Percentiles rank a stretch among this genome's conserved stretches.
phyloP scores from a whole-genome alignment of 2,888 invertebrate species.

The Serrognathus titanus region DNA sequence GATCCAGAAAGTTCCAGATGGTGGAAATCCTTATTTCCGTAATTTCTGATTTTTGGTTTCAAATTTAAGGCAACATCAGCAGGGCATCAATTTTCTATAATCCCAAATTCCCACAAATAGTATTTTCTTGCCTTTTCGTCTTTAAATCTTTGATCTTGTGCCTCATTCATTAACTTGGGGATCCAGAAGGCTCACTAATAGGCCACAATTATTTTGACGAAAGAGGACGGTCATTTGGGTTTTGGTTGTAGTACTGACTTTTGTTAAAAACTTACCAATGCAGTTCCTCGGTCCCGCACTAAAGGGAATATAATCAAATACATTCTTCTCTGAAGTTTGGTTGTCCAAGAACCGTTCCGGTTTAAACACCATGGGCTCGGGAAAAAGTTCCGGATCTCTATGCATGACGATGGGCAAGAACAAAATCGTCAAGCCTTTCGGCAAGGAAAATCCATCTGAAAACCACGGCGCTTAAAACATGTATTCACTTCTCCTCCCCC shows the following conservation, averaged over 20 bases:
- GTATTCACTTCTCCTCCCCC: neutral
- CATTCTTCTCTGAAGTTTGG: slow-evolving; percentile 40
- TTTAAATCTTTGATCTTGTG: no score
- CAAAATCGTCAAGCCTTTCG: slow-evolving; percentile 38
- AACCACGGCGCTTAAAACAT: neutral
- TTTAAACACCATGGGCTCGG: slow-evolving; percentile 51
- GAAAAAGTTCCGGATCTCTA: slow-evolving; percentile 50
- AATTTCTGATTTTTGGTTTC: no score
- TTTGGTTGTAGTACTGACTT: neutral
- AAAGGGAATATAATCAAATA: slow-evolving; percentile 56
- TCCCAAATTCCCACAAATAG: no score
- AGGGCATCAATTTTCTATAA: no score
- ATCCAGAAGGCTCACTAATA: no score
- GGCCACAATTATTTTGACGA: no score
- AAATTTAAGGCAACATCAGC: no score
- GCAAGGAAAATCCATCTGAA: slow-evolving; percentile 7
- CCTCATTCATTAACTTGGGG: no score
- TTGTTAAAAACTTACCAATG: slow-evolving; percentile 44
- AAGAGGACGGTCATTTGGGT: no score
- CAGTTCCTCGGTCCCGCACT: slow-evolving; percentile 63
- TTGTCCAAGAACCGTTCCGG: slow-evolving; percentile 52
- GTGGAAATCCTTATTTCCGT: no score
- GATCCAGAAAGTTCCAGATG: no score
- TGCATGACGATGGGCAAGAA: slow-evolving; percentile 51
- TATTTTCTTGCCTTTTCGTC: no score